Evolutionary conservation across 2,888 invertebrate genomes (phyloP).

Genomic region (Dascillus cervinus): DNA sequence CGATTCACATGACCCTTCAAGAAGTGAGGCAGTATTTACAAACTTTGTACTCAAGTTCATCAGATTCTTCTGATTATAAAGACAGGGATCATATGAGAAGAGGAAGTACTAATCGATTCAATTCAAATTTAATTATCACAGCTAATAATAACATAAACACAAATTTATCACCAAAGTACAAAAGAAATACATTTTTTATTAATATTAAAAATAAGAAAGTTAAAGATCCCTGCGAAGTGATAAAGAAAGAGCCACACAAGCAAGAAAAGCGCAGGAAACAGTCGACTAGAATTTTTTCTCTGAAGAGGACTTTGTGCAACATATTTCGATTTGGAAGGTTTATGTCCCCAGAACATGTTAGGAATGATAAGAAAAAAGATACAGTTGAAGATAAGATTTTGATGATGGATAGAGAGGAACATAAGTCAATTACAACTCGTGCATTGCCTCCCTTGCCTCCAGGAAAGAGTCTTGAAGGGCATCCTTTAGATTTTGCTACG

Average conservation of each 20-base stretch:
- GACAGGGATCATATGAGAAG: slow-evolving; percentile 29
- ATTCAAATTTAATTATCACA: slow-evolving; percentile 26
- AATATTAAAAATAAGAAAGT: slow-evolving; percentile 56
- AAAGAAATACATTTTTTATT: slow-evolving; percentile 51
- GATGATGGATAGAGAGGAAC: slow-evolving; percentile 35
- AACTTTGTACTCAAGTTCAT: slow-evolving; percentile 70
- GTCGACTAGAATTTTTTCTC: slow-evolving; percentile 57
- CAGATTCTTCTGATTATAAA: slow-evolving; percentile 54
- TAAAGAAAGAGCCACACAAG: slow-evolving; percentile 44
- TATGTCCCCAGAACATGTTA: slow-evolving; percentile 46
- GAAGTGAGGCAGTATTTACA: slow-evolving; percentile 79
- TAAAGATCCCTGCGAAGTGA: slow-evolving; percentile 39
- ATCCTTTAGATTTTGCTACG: slow-evolving; percentile 73
- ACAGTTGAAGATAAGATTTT: slow-evolving; percentile 12
- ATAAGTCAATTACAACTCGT: slow-evolving; percentile 53
- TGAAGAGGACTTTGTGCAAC: slow-evolving; percentile 80
- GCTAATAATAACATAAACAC: slow-evolving; percentile 25
- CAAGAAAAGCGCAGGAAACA: slow-evolving; percentile 55
- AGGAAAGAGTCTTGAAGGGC: slow-evolving; percentile 32
- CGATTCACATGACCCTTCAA: slow-evolving; percentile 75
- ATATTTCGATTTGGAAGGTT: slow-evolving; percentile 65
- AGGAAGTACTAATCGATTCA: slow-evolving; percentile 23
- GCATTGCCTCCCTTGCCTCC: slow-evolving; percentile 60
- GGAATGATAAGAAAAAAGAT: slow-evolving; percentile 18
- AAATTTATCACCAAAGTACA: slow-evolving; percentile 16